Base-by-base conservation (phyloP, 2,888 invertebrate species). In the Aromia moschata region DNA sequence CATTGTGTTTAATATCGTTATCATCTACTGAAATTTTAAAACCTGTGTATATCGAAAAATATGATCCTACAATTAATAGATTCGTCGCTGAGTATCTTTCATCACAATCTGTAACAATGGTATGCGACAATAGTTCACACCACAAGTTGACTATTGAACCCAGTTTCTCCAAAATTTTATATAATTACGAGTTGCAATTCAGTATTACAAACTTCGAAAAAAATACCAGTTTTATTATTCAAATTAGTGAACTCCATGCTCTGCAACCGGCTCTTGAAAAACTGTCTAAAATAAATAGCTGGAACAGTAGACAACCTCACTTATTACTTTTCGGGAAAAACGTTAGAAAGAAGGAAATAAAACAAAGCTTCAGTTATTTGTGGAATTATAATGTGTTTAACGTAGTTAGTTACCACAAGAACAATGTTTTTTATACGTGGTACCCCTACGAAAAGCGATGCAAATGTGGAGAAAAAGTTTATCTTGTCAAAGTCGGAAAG, bases 371-470 rank as follows among this genome's bases (percentile, higher is more conserved):
- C 7, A 15, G 10, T 4, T 1, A 2, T 2, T n/a, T 51, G 7
- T 51, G 15, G 10, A 25, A 7, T n/a, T 12, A n/a, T 1, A 11
- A 40, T 5, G 15, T 51, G 15, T 51, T 18, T 30, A 40, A 51
- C 11, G 14, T 2, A 3, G 43, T 43, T 4, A 16, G 10, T 12
- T 40, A 30, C n/a, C 1, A 25, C 9, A 14, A 44, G 2, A 12
- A 53, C 2, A 12, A 15, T 1, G 33, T 1, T 15, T 37, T 53
- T 11, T 53, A 31, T 14, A 56, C 56, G 7, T 56, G 55, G 55
- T 55, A 41, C 14, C 56, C 56, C 7, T 47, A 31, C 10, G 40
- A 16, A 5, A 30, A 38, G 11, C 7, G 5, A 14, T 45, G 31
- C 14, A 20, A 14, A 5, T 55, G 54, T 16, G 54, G 54, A 5